These are phyloP conservation scores for Nylanderia fulva DNA, from an alignment of 1,140 invertebrate genomes.

Conservation along the genomic window DNA sequence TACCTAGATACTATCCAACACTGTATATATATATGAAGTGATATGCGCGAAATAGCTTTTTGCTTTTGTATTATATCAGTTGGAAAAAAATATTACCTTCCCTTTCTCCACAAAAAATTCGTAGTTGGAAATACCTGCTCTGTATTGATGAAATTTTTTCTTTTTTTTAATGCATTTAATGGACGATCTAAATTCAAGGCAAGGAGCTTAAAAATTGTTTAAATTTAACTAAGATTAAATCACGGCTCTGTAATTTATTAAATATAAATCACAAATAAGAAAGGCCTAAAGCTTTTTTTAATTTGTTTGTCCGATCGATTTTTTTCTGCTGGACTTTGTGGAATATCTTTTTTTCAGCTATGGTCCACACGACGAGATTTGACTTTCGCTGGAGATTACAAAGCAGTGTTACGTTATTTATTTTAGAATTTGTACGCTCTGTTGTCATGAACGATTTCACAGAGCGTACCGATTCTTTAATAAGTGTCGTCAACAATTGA, in stretches of 20 bases:
- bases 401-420: constrained; percentile 82
- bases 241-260: too few relatives aligned
- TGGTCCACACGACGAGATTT: background rate
- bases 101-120: background rate
- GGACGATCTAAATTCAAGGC: background rate
- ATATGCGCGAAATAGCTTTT: too few relatives aligned
- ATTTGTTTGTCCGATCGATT: too few relatives aligned
- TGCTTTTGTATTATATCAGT: background rate
- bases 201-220: background rate
- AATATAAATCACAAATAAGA: too few relatives aligned
- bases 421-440: constrained; percentile 86
- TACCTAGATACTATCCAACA: too few relatives aligned
- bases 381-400: background rate
- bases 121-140: background rate
- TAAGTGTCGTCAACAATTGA: constrained; percentile 82
- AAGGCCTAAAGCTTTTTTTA: too few relatives aligned
- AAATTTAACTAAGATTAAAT: too few relatives aligned
- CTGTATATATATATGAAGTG: background rate
- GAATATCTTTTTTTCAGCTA: background rate
- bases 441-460: constrained; percentile 84
- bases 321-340: background rate
- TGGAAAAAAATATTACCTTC: background rate
- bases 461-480: constrained; percentile 86
- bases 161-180: too few relatives aligned
- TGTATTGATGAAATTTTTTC: background rate